Base-by-base conservation (phyloP, 2,797 vertebrate genomes). In the Bryconaethiops microstoma region DNA sequence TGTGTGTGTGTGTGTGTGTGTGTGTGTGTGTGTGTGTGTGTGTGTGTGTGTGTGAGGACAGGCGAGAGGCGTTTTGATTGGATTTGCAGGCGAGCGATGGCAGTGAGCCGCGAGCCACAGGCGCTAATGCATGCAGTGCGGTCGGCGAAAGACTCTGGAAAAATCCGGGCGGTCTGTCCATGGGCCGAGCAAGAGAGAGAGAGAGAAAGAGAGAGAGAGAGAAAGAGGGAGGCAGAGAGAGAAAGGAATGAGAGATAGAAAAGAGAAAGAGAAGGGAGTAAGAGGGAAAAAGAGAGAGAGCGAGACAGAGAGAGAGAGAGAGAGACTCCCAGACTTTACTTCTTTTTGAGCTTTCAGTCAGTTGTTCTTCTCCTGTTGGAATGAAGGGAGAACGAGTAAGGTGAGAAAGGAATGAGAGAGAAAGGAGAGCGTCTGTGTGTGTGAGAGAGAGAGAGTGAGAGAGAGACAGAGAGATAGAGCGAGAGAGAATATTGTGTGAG, bases 91-190 rank as follows among this genome's bases (percentile, higher is more conserved):
- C 88, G 88, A 84, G 64, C 54, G 63, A 75, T 81, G 79, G 72
- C 73, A 81, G 78, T 16, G n/a, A 74, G 87, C 83, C 87, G 89
- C 91, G 91, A 92, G 89, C 92, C 88, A 85, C 90, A 87, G 85
- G 85, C 85, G 83, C 88, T 91, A 87, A 90, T 84, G 78, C 80
- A 80, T 84, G 73, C 84, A 79, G 83, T 85, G 76, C 42, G 62
- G 70, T 62, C 59, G 71, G 45, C 45, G 78, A 14, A 25, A 62
- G 59, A 62, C 23, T 62, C 59, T 23, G 16, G 23, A 23, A 29
- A 23, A 62, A 23, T 62, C 59, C 19, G 59, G 78, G n/a, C 48
- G 71, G 63, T 72, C 39, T 80, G 21, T 62, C 59, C n/a, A 29
- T 73, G 21, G 72, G 60, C 60, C 45, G 52, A 25, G 59, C 5